These are phyloP conservation scores for Aphelenchoides bicaudatus DNA, from an alignment of 2,888 invertebrate genomes.

Conservation along the genomic window DNA sequence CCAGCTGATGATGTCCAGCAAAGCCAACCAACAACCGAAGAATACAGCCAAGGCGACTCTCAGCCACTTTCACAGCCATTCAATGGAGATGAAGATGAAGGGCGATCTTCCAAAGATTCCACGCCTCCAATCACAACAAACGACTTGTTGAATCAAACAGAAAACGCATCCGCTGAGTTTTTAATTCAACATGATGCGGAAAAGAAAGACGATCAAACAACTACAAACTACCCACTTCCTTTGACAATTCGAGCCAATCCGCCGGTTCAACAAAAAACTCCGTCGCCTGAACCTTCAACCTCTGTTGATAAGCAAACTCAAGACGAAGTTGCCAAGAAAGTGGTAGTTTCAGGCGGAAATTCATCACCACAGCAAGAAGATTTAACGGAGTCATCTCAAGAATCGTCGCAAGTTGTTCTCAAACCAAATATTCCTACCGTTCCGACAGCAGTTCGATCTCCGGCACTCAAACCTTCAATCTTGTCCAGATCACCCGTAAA, in stretches of 20 bases:
- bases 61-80: background rate
- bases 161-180: background rate
- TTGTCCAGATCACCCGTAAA: too few species aligned
- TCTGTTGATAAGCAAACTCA: too few species aligned
- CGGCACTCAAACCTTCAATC: too few species aligned
- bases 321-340: too few species aligned
- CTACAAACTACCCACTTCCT: background rate
- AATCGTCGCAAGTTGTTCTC: background rate
- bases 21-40: background rate
- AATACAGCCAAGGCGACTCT: background rate
- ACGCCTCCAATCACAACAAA: conserved; percentile 5
- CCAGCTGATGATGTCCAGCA: background rate
- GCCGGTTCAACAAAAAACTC: background rate
- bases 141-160: background rate
- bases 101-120: conserved; percentile 8
- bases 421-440: too few species aligned
- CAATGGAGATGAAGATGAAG: background rate
- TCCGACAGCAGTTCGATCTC: too few species aligned
- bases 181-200: too few species aligned
- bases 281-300: background rate
- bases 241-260: background rate
- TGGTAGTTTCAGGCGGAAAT: too few species aligned
- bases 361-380: too few species aligned
- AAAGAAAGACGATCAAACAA: too few species aligned
- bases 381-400: background rate